A percentile compares a stretch with the other conserved stretches of the same genome.
phyloP scores from a whole-genome alignment of 2,888 invertebrate species.

The Heliconius cydno region DNA sequence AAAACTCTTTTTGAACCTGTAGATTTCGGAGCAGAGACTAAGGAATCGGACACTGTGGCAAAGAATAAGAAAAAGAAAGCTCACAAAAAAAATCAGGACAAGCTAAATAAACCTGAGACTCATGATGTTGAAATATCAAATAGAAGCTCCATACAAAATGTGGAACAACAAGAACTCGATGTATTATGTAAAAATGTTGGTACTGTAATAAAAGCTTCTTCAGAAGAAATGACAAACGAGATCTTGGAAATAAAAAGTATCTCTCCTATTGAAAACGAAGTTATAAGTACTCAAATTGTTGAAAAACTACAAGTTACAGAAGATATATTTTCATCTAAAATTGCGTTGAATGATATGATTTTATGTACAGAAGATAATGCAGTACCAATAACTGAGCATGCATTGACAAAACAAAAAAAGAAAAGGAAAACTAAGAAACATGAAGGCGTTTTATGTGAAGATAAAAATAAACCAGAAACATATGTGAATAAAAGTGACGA shows the following conservation, averaged over 20 bases:
- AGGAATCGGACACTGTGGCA: slow-evolving; percentile 34
- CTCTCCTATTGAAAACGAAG: not conserved
- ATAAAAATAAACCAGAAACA: slow-evolving; percentile 36
- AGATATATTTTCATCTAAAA: not conserved
- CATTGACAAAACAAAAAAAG: slow-evolving; percentile 56
- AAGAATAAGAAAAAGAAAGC: slow-evolving; percentile 54
- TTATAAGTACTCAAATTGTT: not conserved
- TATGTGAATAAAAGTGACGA: slow-evolving; percentile 17
- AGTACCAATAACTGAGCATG: slow-evolving; percentile 32
- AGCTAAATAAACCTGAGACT: slow-evolving; percentile 31
- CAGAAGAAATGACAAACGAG: not conserved
- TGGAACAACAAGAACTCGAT: not conserved
- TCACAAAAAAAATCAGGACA: slow-evolving; percentile 48
- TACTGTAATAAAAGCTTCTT: not conserved
- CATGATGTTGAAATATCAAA: not conserved
- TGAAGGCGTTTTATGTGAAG: slow-evolving; percentile 50
- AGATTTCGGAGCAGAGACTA: slow-evolving; percentile 52
- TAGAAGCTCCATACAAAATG: slow-evolving; percentile 2
- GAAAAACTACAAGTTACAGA: not conserved
- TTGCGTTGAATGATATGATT: not conserved
- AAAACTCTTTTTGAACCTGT: not conserved
- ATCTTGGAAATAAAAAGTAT: not conserved
- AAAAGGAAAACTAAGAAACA: slow-evolving; percentile 62
- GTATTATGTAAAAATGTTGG: not conserved
- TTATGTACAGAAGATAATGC: not conserved